Evolutionary conservation across 2,113 vertebrate species (phyloP), one percentile per base, ranked within the genome.

Genomic region (Pygoscelis adeliae): DNA sequence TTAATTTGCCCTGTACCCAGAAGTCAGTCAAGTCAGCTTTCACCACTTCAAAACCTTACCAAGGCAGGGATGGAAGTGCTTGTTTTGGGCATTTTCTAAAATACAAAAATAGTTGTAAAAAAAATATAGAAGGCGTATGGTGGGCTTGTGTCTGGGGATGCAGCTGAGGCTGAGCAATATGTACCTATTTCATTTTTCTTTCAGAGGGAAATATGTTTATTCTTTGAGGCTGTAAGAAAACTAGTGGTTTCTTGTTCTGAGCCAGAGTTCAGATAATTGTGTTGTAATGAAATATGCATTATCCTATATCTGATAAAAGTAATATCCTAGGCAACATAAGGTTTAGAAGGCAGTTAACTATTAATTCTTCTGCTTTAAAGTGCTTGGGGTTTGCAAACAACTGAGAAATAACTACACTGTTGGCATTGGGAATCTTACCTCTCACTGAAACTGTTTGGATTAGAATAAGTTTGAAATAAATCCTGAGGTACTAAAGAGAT

Each of bases 11-110:
- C 52, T 81, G 22, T 49, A 49, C 36, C 69, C 21, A 69, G 56
- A 94, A 89, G 49, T 65, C 22, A 79, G 20, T 23, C 0, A 2
- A 46, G 44, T 76, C 65, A 76, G 44, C 62, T 90, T 95, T 92
- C 89, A 71, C 67, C 66, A 53, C 61, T 84, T 94, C 69, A 76
- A 52, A 87, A 61, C 11, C 5, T 18, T 40, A 74, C 16, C 16
- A 91, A 77, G 8, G 10, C 56, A 84, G 53, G 12, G 30, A 82
- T 82, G 18, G 22, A 93, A 84, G 38, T 74, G 70, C 55, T 96
- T 96, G 26, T 79, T 91, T 91, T 83, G 89, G 86, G 52, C 9
- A 47, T 67, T 92, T 92, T 34, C 80, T 89, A 83, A 95, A 96
- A 82, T 8, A 72, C 5, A 84, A 76, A 96, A 80, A 91, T 47